These are phyloP conservation scores for Propithecus perrieri DNA, from an alignment of 2,797 vertebrate species.

Conservation along the genomic window DNA sequence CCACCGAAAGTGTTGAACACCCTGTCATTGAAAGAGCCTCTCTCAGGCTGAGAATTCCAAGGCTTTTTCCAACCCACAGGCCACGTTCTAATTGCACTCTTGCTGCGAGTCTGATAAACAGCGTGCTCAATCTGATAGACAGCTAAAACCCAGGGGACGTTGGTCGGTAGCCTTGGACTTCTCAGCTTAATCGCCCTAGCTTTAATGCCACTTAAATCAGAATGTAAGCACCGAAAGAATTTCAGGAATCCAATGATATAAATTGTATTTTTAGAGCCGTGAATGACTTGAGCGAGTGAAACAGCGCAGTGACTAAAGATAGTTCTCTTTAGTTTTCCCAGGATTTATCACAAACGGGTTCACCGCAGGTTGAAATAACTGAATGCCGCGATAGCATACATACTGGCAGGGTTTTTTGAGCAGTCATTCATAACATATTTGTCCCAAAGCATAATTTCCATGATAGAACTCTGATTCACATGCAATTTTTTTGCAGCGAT, in stretches of 20 bases:
- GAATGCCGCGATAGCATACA: conserved; percentile 81
- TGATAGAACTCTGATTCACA: conserved; percentile 64
- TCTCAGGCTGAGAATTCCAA: background rate
- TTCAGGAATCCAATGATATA: conserved; percentile 92
- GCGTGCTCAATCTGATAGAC: conserved; percentile 89
- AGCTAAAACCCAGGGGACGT: conserved; percentile 86
- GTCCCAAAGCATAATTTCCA: conserved; percentile 82
- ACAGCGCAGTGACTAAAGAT: conserved; percentile 87
- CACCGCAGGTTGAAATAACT: conserved; percentile 80
- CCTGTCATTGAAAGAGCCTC: background rate
- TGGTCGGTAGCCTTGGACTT: conserved; percentile 86
- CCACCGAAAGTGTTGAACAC: background rate
- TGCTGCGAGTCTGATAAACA: conserved; percentile 86
- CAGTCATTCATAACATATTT: conserved; percentile 84
- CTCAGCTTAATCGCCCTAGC: conserved; percentile 85
- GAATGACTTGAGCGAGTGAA: conserved; percentile 88
- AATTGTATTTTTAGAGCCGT: conserved; percentile 96
- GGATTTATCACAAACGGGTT: conserved; percentile 86
- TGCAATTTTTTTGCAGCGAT: conserved; percentile 13
- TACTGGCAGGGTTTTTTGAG: conserved; percentile 74
- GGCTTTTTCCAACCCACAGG: background rate
- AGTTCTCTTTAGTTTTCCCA: conserved; percentile 86
- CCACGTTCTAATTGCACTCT: conserved; percentile 76
- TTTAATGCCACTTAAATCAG: conserved; percentile 94
- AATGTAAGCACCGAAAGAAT: conserved; percentile 92